Conservation (phyloP, 2,888 invertebrate species). For the Psylliodes chrysocephalus region DNA sequence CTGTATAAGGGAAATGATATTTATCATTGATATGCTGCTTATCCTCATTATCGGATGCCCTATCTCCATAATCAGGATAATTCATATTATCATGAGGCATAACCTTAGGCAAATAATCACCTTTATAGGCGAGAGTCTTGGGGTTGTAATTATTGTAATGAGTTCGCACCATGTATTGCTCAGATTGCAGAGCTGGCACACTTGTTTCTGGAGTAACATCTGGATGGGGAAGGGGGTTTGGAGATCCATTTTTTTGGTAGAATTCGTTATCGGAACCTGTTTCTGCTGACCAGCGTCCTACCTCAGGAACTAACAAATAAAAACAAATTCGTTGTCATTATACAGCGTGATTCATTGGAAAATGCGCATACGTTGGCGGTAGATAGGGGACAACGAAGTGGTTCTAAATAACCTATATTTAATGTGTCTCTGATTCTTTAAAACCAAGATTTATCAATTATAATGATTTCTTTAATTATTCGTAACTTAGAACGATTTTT, state of each 20-base stretch:
- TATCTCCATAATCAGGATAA: slow-evolving; percentile 70
- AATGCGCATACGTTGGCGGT: no score
- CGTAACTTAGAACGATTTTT: no score
- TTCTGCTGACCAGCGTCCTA: slow-evolving; percentile 81
- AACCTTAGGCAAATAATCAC: slow-evolving; percentile 59
- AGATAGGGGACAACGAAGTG: no score
- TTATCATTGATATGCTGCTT: slow-evolving; percentile 80
- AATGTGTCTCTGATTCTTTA: no score
- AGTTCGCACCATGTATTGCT: slow-evolving; percentile 64
- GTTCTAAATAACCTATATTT: no score
- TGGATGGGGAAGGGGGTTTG: slow-evolving; percentile 80
- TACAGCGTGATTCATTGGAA: no score
- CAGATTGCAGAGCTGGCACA: slow-evolving; percentile 65
- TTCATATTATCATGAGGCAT: slow-evolving; percentile 61
- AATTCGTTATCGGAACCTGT: slow-evolving; percentile 82
- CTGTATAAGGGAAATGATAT: slow-evolving; percentile 87
- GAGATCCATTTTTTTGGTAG: slow-evolving; percentile 70
- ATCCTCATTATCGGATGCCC: slow-evolving; percentile 77
- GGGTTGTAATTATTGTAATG: slow-evolving; percentile 59
- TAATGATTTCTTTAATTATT: no score
- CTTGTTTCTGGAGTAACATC: slow-evolving; percentile 76
- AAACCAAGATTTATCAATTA: no score
- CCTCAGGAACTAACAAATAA: slow-evolving; percentile 63
- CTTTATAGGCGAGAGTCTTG: slow-evolving; percentile 53
- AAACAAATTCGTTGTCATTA: no score